Evolutionary conservation across 2,113 vertebrate genomes (phyloP).

Genomic region (Thunnus thynnus): DNA sequence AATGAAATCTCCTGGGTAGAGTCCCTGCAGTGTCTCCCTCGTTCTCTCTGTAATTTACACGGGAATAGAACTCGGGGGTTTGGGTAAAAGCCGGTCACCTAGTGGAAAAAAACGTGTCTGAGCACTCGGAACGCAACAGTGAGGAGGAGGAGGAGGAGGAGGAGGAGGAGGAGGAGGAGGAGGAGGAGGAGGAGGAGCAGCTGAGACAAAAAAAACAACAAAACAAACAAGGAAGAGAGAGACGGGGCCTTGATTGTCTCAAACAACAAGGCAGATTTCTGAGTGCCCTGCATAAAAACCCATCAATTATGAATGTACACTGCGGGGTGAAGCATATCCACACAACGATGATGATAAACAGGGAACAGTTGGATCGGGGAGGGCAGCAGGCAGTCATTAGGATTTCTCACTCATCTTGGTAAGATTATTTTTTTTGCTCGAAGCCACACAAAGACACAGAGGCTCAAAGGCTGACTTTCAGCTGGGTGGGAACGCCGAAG

Average conservation of each 20-base stretch:
- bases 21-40: background rate
- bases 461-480: constrained; percentile 37
- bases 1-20: constrained; percentile 50
- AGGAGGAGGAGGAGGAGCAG: background rate
- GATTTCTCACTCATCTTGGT: constrained; percentile 54
- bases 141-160: background rate
- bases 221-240: constrained; percentile 12
- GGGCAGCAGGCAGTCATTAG: constrained; percentile 44
- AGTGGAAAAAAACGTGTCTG: background rate
- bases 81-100: constrained; percentile 31
- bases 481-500: constrained; percentile 9
- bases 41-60: constrained; percentile 25
- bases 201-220: background rate
- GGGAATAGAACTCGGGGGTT: constrained; percentile 27
- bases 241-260: background rate
- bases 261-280: constrained; percentile 16
- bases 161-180: background rate
- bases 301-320: constrained; percentile 50
- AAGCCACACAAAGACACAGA: constrained; percentile 27
- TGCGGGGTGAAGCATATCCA: constrained; percentile 13
- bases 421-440: constrained; percentile 23
- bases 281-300: constrained; percentile 20
- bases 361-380: constrained; percentile 9
- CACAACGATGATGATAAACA: constrained; percentile 33
- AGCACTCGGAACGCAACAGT: constrained; percentile 8